A percentile compares a stretch with the other conserved stretches of the same genome.
These are phyloP conservation scores for Heliconius congener DNA, from an alignment of 1,140 invertebrate species.

Conservation along the genomic window DNA sequence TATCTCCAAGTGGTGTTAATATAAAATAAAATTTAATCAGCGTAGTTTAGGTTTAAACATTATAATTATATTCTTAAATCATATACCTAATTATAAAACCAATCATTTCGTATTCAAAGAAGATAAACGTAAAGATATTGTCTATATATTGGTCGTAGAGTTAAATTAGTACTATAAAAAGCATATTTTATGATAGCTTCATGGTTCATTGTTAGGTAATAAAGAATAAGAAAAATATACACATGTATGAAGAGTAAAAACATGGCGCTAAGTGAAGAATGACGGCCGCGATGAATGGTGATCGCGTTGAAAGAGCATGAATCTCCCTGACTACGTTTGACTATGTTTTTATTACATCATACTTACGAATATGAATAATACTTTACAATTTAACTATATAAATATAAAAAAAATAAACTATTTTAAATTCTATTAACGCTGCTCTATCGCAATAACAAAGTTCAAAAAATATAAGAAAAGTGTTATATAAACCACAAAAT, in stretches of 20 bases:
- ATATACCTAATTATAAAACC: neutral
- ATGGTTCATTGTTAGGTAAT: slow-evolving; percentile 41
- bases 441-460: too few species aligned
- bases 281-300: slow-evolving; percentile 18
- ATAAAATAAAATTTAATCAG: too few species aligned
- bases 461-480: too few species aligned
- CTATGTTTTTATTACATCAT: neutral
- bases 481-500: neutral
- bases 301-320: neutral
- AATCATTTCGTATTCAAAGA: neutral
- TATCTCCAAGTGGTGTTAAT: too few species aligned
- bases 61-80: too few species aligned
- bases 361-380: too few species aligned
- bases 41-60: too few species aligned
- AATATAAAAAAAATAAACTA: too few species aligned
- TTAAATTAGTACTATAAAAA: slow-evolving; percentile 29
- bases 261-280: slow-evolving; percentile 38
- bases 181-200: slow-evolving; percentile 40
- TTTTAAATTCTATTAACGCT: too few species aligned
- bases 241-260: slow-evolving; percentile 41
- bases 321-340: neutral
- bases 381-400: too few species aligned
- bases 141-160: slow-evolving; percentile 16
- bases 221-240: slow-evolving; percentile 52
- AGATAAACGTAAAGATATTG: neutral